phyloP scores from a whole-genome alignment of 2,797 vertebrate species.

The Typhlichthys subterraneus region DNA sequence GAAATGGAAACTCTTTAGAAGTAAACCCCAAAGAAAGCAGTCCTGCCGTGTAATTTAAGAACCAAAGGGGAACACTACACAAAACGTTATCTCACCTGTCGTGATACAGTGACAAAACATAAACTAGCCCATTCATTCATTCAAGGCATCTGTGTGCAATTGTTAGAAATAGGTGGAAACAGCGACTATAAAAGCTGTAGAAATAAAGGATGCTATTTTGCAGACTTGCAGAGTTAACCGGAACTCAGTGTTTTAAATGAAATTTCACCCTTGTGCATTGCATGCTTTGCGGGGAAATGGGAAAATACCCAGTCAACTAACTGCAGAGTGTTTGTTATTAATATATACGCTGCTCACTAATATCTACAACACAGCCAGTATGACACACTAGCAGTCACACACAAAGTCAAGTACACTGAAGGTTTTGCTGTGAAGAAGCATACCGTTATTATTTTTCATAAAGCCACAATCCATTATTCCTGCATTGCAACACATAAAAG shows the following conservation, averaged over 20 bases:
- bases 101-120: constrained; percentile 27
- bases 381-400: constrained; percentile 5
- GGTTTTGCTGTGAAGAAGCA: no score
- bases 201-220: constrained; percentile 48
- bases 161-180: constrained; percentile 40
- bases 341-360: constrained; percentile 35
- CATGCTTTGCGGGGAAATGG: constrained; percentile 23
- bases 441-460: no score
- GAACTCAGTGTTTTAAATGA: constrained; percentile 59
- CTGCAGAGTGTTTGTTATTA: constrained; percentile 36
- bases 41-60: constrained; percentile 22
- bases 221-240: constrained; percentile 49
- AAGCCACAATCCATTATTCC: no score
- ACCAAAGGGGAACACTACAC: constrained; percentile 22
- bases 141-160: constrained; percentile 25
- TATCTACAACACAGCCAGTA: constrained; percentile 28
- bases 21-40: constrained; percentile 18
- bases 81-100: constrained; percentile 9
- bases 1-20: constrained; percentile 18
- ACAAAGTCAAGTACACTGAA: no score
- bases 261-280: constrained; percentile 47
- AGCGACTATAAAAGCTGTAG: constrained; percentile 26
- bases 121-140: constrained; percentile 38
- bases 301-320: constrained; percentile 46
- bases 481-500: no score